Evolutionary conservation across 1,140 invertebrate genomes (phyloP), one percentile per base, ranked within the genome.

Genomic region (Tachypleus tridentatus): DNA sequence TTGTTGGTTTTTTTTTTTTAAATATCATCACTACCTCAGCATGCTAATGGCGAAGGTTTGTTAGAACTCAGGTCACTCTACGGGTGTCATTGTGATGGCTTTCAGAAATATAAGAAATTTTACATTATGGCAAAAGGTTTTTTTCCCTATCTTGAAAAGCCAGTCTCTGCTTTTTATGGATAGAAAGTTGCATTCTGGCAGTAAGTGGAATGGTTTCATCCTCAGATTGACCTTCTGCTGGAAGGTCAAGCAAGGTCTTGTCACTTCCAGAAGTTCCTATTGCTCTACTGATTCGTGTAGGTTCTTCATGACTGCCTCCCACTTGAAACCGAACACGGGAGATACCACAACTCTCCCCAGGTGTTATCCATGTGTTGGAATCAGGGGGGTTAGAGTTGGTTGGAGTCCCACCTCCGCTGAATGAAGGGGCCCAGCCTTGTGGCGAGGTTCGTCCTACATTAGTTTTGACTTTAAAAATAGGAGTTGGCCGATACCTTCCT

Each of bases 381-480:
- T 91, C 89, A 0, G 88, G 88, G 0, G 89, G 88, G 3, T 89
- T 91, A 56, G 87, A 85, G 77, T 89, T 89, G 3, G 88, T 90
- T 50, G 88, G 87, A 0, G 88, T 90, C n/a, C 74, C 76, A 11
- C 72, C 72, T 8, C 74, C 74, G 0, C 81, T 62, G 3, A 59
- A 63, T 29, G 59, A 61, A 51, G 58, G 56, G 9, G 63, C 62
- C 64, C 64, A 62, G 5, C 59, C 61, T 52, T 68, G 63, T 0
- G 68, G 68, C 5, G 66, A 69, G 54, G 63, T 69, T 29, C 61
- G 51, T 8, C 65, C 65, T 8, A 65, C 56, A 6, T 58, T 49
- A 52, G 57, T 62, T 57, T 67, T 65, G n/a, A 63, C 7, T 57
- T 62, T 54, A 8, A 58, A 58, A 57, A 66, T 11, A n/a, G 51